Percentiles rank a stretch among this genome's conserved stretches.
Conservation (phyloP, 2,888 invertebrate genomes). For the Drosophila colorata region DNA sequence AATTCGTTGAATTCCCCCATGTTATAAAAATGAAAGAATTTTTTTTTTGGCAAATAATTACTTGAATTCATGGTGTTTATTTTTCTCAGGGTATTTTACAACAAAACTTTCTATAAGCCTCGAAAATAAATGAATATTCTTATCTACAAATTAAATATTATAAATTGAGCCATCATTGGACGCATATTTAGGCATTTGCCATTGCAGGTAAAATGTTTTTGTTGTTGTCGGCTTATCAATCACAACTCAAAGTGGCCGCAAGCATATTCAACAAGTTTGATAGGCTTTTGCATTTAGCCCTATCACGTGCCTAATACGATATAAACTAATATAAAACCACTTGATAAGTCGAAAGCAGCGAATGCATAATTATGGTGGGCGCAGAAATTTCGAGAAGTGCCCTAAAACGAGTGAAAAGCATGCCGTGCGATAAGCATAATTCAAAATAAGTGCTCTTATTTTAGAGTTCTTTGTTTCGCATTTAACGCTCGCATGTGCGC, state of each 20-base stretch:
- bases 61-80: background rate
- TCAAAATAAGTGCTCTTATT: constrained; percentile 23
- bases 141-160: constrained; percentile 39
- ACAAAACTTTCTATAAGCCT: background rate
- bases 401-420: constrained; percentile 24
- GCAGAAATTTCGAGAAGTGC: constrained; percentile 45
- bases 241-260: constrained; percentile 53
- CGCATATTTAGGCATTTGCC: constrained; percentile 11
- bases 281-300: constrained; percentile 11
- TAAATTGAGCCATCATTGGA: constrained; percentile 3
- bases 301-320: constrained; percentile 38
- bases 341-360: background rate
- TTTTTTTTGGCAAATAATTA: background rate
- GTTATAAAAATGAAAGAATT: background rate
- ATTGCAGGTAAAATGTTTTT: constrained; percentile 32
- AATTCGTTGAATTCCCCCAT: background rate
- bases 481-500: constrained; percentile 10
- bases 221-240: constrained; percentile 54
- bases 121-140: constrained; percentile 38
- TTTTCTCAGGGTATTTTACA: constrained; percentile 8
- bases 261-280: constrained; percentile 25
- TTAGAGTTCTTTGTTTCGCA: constrained; percentile 20
- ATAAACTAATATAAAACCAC: constrained; percentile 13
- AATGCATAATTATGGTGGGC: constrained; percentile 16
- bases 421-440: constrained; percentile 47